These are phyloP conservation scores for Notocelia uddmanniana DNA, from an alignment of 2,888 invertebrate genomes.

Conservation along the genomic window DNA sequence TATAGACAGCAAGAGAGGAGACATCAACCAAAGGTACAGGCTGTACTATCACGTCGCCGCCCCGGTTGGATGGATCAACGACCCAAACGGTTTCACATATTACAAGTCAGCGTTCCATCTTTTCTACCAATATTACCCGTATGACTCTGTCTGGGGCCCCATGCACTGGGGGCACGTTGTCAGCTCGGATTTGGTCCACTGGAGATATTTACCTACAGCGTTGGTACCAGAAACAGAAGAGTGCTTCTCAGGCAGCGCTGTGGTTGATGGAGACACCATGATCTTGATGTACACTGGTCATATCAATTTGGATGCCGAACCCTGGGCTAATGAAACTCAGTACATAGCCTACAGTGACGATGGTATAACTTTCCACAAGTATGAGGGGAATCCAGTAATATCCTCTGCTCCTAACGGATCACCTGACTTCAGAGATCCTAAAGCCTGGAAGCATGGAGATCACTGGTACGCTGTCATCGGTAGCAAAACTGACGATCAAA, in stretches of 20 bases:
- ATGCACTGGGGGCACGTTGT: slow-evolving; percentile 85
- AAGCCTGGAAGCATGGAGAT: slow-evolving; percentile 75
- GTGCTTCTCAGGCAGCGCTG: slow-evolving; percentile 81
- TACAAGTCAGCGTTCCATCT: slow-evolving; percentile 82
- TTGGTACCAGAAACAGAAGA: slow-evolving; percentile 75
- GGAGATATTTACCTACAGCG: slow-evolving; percentile 80
- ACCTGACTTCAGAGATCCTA: slow-evolving; percentile 82
- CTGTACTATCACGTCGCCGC: slow-evolving; percentile 73
- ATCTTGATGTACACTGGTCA: slow-evolving; percentile 77
- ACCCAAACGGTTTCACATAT: slow-evolving; percentile 85
- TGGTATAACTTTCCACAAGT: slow-evolving; percentile 74
- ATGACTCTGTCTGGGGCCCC: slow-evolving; percentile 75
- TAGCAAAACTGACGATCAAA: slow-evolving; percentile 67
- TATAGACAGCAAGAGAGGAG: slow-evolving; percentile 63
- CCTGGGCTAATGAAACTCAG: slow-evolving; percentile 70
- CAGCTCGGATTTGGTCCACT: slow-evolving; percentile 79
- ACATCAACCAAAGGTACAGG: slow-evolving; percentile 71
- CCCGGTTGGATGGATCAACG: slow-evolving; percentile 85
- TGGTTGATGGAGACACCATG: slow-evolving; percentile 68
- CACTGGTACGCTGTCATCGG: slow-evolving; percentile 78
- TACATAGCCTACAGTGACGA: slow-evolving; percentile 75
- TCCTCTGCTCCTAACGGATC: slow-evolving; percentile 66
- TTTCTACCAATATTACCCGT: slow-evolving; percentile 84
- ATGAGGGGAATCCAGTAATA: slow-evolving; percentile 75
- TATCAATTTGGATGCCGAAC: slow-evolving; percentile 58